These are phyloP conservation scores for Neopipo cinnamomea DNA, from an alignment of 2,113 vertebrate species.

Conservation along the genomic window DNA sequence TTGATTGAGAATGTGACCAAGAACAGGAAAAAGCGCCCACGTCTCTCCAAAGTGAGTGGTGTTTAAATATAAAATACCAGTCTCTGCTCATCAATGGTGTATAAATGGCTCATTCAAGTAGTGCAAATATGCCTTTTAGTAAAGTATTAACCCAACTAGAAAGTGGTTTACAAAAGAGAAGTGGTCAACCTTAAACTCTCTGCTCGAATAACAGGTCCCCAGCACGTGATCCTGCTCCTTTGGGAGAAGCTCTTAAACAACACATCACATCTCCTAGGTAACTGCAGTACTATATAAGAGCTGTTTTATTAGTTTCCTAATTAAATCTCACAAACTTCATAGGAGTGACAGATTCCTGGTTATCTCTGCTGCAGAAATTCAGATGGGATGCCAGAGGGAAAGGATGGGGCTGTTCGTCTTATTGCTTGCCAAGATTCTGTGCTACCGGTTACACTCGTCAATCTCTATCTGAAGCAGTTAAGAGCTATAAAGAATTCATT, in stretches of 20 bases:
- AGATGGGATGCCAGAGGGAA: constrained; percentile 62
- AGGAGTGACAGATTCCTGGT: constrained; percentile 38
- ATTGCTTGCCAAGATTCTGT: constrained; percentile 72
- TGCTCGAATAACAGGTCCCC: neutral
- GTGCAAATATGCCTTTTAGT: neutral
- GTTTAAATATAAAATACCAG: neutral
- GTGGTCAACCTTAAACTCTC: neutral
- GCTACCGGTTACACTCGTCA: constrained; percentile 73
- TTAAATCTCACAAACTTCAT: constrained; percentile 52
- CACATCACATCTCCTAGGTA: neutral
- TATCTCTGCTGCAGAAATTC: constrained; percentile 40
- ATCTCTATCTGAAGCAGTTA: constrained; percentile 70
- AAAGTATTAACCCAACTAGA: neutral
- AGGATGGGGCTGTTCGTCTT: constrained; percentile 64
- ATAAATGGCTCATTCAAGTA: neutral
- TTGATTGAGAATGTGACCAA: neutral
- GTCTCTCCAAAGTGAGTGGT: neutral
- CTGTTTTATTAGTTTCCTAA: constrained; percentile 54
- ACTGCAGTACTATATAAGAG: neutral
- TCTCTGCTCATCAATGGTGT: neutral
- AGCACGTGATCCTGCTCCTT: neutral
- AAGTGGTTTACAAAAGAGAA: neutral
- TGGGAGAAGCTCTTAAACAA: neutral
- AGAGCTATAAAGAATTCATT: constrained; percentile 75
- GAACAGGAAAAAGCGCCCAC: neutral